A percentile compares a stretch with the other conserved stretches of the same genome.
Evolutionary conservation across 2,888 invertebrate species (phyloP).

Genomic region (Tillus elongatus): DNA sequence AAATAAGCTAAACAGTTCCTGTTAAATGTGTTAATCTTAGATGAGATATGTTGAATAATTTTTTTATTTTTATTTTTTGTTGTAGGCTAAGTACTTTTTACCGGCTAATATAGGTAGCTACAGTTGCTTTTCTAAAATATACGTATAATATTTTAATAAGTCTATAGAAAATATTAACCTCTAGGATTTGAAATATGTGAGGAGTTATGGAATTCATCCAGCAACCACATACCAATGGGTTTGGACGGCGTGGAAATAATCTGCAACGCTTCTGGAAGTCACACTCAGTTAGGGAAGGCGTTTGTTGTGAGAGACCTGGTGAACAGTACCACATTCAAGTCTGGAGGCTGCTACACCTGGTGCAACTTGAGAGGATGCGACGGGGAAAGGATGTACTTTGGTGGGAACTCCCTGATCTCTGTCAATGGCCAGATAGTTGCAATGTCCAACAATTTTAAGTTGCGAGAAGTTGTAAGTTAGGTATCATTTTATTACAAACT

Average conservation of each 20-base stretch:
- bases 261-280: conserved; percentile 84
- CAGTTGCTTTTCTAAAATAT: too few relatives aligned
- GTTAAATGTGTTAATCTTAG: too few relatives aligned
- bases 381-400: conserved; percentile 90
- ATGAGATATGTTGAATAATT: too few relatives aligned
- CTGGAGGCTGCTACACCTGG: conserved; percentile 92
- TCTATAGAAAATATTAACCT: too few relatives aligned
- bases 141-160: too few relatives aligned
- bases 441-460: conserved; percentile 75
- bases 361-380: conserved; percentile 95
- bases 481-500: too few relatives aligned
- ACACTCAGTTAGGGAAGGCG: conserved; percentile 90
- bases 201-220: conserved; percentile 90
- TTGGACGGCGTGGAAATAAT: conserved; percentile 94
- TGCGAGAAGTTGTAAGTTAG: conserved; percentile 79
- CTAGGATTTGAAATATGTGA: conserved; percentile 90
- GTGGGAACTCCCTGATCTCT: conserved; percentile 86
- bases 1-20: too few relatives aligned
- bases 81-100: too few relatives aligned
- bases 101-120: too few relatives aligned
- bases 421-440: conserved; percentile 84
- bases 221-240: conserved; percentile 78
- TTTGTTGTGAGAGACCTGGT: conserved; percentile 83
- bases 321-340: conserved; percentile 83
- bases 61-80: conserved; percentile 13